phyloP scores from a whole-genome alignment of 2,888 invertebrate species.

The Trichacis sp. region DNA sequence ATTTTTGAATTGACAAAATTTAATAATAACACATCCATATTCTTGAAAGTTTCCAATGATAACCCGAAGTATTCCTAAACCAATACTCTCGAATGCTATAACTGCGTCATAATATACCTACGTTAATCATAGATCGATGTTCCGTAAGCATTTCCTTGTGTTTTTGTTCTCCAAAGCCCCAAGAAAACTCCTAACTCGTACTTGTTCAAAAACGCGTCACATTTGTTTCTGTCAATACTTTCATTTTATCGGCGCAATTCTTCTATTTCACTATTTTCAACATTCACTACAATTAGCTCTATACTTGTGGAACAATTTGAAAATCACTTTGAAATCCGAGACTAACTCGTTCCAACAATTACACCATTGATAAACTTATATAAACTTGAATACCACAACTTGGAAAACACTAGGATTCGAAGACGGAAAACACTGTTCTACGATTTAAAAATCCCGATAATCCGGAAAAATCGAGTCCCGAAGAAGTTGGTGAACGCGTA shows the following conservation, averaged over 20 bases:
- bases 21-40: no score
- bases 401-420: not conserved
- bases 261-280: not conserved
- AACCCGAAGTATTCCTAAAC: no score
- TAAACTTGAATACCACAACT: not conserved
- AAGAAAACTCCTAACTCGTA: not conserved
- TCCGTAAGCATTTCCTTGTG: not conserved
- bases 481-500: conserved; percentile 16
- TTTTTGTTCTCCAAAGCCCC: conserved; percentile 4
- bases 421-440: no score
- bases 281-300: not conserved
- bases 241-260: no score
- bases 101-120: no score
- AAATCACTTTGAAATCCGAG: not conserved
- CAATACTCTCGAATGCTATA: no score
- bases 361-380: not conserved
- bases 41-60: no score
- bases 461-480: not conserved
- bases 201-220: conserved; percentile 13
- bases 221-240: conserved; percentile 7
- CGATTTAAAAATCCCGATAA: not conserved
- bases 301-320: no score
- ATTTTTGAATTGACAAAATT: no score
- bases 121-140: not conserved
- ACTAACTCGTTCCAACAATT: not conserved